Conservation (phyloP, 2,888 invertebrate species). For the Alsophila aescularia region DNA sequence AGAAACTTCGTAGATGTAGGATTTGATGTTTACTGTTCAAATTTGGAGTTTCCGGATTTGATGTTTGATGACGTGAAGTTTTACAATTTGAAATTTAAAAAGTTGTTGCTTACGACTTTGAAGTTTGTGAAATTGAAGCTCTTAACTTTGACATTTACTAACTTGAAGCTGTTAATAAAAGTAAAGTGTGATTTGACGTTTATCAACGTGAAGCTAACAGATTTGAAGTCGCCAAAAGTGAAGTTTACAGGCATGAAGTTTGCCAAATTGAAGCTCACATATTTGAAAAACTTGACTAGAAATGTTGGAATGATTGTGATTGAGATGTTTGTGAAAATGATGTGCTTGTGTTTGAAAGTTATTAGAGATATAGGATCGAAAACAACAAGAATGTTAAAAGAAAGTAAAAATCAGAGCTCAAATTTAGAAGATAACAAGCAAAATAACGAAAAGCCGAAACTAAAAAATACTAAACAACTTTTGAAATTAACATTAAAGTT, state of each 20-base stretch:
- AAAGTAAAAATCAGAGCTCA: neutral
- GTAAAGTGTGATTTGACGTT: too few species aligned
- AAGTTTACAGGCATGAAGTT: neutral
- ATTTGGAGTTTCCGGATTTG: conserved; percentile 12
- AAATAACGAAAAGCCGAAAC: too few species aligned
- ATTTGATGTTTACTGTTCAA: conserved; percentile 11
- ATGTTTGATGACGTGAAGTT: neutral
- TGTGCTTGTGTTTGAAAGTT: neutral
- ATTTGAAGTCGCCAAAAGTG: neutral
- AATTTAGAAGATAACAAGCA: neutral
- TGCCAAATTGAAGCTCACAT: neutral
- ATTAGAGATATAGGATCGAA: neutral
- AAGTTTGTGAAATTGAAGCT: too few species aligned
- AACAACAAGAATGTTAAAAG: neutral
- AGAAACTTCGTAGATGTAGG: conserved; percentile 15
- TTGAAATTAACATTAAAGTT: too few species aligned
- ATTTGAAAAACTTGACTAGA: neutral
- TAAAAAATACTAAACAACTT: neutral
- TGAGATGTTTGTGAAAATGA: neutral
- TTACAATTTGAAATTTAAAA: too few species aligned
- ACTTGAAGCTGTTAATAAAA: neutral
- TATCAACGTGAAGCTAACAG: neutral
- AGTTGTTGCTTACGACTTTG: neutral
- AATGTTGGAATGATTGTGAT: neutral
- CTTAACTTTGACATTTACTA: neutral